Evolutionary conservation across 1,140 invertebrate genomes (phyloP), one percentile per base, ranked within the genome.

Genomic region (Antheraea pernyi): DNA sequence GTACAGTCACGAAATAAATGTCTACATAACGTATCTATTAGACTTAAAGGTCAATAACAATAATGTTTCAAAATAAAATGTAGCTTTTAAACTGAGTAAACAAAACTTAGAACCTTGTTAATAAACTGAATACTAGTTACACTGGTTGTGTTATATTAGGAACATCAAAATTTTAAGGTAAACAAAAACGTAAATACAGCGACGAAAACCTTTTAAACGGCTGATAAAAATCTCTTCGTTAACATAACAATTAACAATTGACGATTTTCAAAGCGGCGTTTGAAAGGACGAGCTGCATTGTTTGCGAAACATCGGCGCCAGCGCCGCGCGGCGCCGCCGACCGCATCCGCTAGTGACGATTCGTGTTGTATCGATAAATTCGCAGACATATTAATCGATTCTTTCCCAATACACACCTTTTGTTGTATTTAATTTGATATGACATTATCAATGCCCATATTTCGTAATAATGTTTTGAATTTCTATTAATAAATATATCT

Each of bases 321-420:
- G 65, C 58, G 7, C 16, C 67, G 46, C 68, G 59, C 53, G 75
- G 78, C 73, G 75, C 81, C 86, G 85, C 77, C 78, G 70, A 61
- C 65, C 78, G 79, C 86, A 87, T 91, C 87, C 87, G 88, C 84
- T 89, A 91, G 84, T 86, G 86, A 76, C 79, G 86, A 68, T 59
- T 42, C 67, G 19, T 69, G 8, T 3, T 30, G 18, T 61, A 0
- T 30, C 59, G 19, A 61, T n/a, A 22, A 61, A 63, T 73, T 71
- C 74, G 75, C 73, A 77, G 73, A 71, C 11, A 16, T 64, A 53
- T 13, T 53, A 53, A 53, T 53, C 46, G 46, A 53, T 53, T 19
- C 37, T 63, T 75, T 36, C 37, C 22, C 61, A 37, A 63, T 37
- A 68, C 77, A 81, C 75, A 81, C 80, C 79, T 80, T 74, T 62